Evolutionary conservation across 2,888 invertebrate genomes (phyloP), one percentile per base, ranked within the genome.

Genomic region (Cantharis lateralis): DNA sequence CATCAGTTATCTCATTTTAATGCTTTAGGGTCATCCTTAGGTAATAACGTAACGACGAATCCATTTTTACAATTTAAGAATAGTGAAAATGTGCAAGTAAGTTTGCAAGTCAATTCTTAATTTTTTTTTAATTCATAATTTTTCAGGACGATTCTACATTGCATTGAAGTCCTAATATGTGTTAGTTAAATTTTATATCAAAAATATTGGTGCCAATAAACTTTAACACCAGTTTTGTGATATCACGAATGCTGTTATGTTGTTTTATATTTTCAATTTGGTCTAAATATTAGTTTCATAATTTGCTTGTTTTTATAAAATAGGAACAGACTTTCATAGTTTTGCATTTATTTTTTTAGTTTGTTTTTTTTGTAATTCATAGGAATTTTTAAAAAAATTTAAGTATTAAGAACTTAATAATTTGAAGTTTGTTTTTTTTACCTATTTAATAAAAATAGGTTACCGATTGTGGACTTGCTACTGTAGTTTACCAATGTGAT

Each of bases 1-100:
- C 94, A 96, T 87, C 95, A 95, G 87, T 88, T 95, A 83, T 91
- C 92, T 72, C 91, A 91, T 81, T 89, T 92, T 81, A 90, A 89
- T 81, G 90, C 89, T 79, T 84, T 90, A 76, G 90, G 90, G 61
- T 86, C 89, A 48, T 84, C 87, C 68, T 64, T 72, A 62, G 61
- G 77, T 69, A 62, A 72, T 78, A 80, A 76, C 28, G 79, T 79
- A 68, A 78, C 80, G 78, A 74, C 76, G 61, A 83, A 82, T 76
- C 82, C 82, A 61, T 83, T 83, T 78, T 79, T 78, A 69, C 80
- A 82, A 63, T 79, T 78, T 72, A 77, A 80, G 76, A 72, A 79
- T 69, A 78, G 74, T 63, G 81, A 76, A 68, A 74, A 77, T 76
- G 62, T 75, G 15, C 77, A 77, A 64, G 79, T 79, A 71, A 71